Conservation (phyloP, 2,888 invertebrate species). For the Temnothorax ravouxi region DNA sequence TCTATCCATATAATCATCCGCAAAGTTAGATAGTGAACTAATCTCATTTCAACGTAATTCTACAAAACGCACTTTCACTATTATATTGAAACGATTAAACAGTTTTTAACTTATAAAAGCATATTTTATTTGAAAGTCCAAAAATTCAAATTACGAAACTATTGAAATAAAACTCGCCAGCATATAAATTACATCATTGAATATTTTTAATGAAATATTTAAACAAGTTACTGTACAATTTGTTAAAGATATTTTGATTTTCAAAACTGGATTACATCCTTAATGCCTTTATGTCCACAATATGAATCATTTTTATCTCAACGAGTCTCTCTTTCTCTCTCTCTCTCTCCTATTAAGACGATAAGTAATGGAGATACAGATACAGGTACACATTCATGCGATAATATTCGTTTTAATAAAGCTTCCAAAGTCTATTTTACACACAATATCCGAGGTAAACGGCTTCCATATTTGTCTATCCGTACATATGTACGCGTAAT, state of each 20-base stretch:
- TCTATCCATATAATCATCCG: slow-evolving; percentile 49
- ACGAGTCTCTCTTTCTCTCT: background rate
- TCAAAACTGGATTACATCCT: background rate
- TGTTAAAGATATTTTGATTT: background rate
- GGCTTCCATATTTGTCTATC: background rate
- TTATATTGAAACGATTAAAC: slow-evolving; percentile 33
- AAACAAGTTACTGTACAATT: background rate
- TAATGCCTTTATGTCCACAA: background rate
- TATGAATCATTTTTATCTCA: slow-evolving; percentile 1
- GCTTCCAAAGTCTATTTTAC: background rate
- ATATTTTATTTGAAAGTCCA: background rate
- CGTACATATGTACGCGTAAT: background rate
- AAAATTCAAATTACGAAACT: background rate
- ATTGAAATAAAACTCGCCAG: background rate
- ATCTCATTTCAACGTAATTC: slow-evolving; percentile 41
- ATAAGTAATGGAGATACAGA: background rate
- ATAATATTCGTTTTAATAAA: slow-evolving; percentile 17
- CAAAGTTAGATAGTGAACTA: slow-evolving; percentile 45
- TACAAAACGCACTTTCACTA: slow-evolving; percentile 29
- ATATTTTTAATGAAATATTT: background rate
- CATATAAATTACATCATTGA: background rate
- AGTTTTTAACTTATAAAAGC: background rate
- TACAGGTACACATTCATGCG: background rate
- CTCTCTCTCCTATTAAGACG: background rate
- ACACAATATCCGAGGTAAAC: background rate